Percentiles rank a stretch among this genome's conserved stretches.
Conservation (phyloP, 2,797 vertebrate species). For the Tinamus major region DNA sequence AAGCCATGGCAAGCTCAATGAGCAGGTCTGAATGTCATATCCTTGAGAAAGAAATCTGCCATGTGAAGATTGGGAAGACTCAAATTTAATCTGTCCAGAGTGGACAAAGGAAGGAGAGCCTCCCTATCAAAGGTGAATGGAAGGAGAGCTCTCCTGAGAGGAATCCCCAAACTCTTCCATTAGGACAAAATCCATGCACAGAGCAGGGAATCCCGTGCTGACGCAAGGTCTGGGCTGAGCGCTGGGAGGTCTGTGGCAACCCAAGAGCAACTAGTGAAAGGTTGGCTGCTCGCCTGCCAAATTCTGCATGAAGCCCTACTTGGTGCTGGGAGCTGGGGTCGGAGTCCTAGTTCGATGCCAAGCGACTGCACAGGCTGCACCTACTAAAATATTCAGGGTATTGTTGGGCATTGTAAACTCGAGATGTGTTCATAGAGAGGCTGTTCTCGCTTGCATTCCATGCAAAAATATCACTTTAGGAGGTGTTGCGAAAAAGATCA, state of each 20-base stretch:
- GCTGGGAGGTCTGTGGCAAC: not conserved
- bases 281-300: slow-evolving; percentile 41
- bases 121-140: not conserved
- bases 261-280: not conserved
- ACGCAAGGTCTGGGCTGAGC: not conserved
- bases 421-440: not conserved
- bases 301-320: slow-evolving; percentile 5
- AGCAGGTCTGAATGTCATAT: not conserved
- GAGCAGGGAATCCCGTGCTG: not conserved
- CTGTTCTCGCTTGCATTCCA: slow-evolving; percentile 6
- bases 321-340: slow-evolving; percentile 31
- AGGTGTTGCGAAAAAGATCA: slow-evolving; percentile 57
- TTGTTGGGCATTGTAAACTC: slow-evolving; percentile 34
- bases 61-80: not conserved
- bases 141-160: not conserved
- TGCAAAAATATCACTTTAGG: slow-evolving; percentile 48
- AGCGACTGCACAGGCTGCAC: not conserved
- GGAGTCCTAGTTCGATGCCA: not conserved
- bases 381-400: slow-evolving; percentile 46
- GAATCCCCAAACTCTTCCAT: not conserved
- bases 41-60: slow-evolving; percentile 1
- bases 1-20: not conserved
- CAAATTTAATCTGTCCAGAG: not conserved
- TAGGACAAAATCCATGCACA: not conserved
- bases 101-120: not conserved